A percentile compares a stretch with the other conserved stretches of the same genome.
phyloP scores from a whole-genome alignment of 2,113 vertebrate species.

The Oceanites oceanicus region DNA sequence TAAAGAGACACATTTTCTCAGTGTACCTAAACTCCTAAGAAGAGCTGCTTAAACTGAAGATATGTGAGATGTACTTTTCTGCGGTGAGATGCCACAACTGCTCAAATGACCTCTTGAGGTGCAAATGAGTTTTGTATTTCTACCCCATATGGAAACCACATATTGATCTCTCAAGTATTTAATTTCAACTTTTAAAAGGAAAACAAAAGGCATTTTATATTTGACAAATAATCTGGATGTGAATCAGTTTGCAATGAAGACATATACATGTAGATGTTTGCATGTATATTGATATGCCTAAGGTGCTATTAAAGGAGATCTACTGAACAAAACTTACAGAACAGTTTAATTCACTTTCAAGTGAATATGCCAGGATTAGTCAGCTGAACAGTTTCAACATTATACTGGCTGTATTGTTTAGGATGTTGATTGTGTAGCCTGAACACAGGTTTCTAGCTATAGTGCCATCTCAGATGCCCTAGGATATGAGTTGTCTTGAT shows the following conservation, averaged over 20 bases:
- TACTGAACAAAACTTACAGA: background rate
- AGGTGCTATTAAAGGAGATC: background rate
- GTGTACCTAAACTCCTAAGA: background rate
- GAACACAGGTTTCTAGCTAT: background rate
- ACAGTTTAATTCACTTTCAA: background rate
- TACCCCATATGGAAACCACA: background rate
- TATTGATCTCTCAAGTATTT: background rate
- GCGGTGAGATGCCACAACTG: background rate
- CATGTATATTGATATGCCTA: background rate
- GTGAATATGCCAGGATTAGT: background rate
- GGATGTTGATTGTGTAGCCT: background rate
- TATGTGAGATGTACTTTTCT: background rate
- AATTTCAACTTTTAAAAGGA: background rate
- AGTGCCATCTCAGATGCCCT: background rate
- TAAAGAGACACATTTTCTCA: background rate
- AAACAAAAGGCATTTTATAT: background rate
- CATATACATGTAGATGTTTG: background rate
- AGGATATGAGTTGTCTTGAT: background rate
- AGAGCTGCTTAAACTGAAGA: background rate
- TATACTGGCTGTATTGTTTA: background rate
- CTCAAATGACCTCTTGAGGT: background rate
- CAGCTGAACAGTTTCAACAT: background rate
- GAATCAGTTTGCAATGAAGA: background rate
- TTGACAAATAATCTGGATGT: background rate
- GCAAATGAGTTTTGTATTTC: background rate